Evolutionary conservation across 2,113 vertebrate species (phyloP).

Genomic region (Phyllopteryx taeniolatus): DNA sequence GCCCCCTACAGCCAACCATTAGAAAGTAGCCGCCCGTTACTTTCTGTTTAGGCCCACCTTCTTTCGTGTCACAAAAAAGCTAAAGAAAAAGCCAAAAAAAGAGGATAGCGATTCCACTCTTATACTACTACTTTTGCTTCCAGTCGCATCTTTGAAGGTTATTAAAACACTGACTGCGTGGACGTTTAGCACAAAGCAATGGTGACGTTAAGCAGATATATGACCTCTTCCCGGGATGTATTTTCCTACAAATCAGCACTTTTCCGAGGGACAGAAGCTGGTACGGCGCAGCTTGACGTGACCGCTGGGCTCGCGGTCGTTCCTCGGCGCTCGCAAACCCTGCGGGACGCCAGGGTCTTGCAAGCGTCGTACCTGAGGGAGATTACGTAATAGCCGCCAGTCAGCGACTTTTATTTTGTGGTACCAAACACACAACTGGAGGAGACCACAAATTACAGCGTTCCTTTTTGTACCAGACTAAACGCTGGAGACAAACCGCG

Average conservation of each 20-base stretch:
- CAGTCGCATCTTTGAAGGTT: neutral
- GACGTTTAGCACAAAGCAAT: neutral
- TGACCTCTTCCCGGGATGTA: constrained; percentile 12
- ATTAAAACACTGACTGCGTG: constrained; percentile 3
- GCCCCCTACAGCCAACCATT: no score
- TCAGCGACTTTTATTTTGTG: constrained; percentile 19
- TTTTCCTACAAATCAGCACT: constrained; percentile 30
- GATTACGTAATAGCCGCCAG: constrained; percentile 39
- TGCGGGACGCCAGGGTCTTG: constrained; percentile 29
- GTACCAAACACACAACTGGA: constrained; percentile 8
- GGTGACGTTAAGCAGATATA: neutral
- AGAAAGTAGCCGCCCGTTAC: no score
- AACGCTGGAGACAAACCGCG: constrained; percentile 48
- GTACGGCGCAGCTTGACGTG: constrained; percentile 38
- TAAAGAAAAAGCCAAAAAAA: neutral
- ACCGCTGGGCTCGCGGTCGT: constrained; percentile 28
- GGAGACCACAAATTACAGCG: constrained; percentile 49
- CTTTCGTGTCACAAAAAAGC: neutral
- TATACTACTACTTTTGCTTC: neutral
- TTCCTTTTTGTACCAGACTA: constrained; percentile 51
- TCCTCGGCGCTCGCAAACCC: constrained; percentile 35
- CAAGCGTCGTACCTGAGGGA: constrained; percentile 45
- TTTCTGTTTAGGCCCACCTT: no score
- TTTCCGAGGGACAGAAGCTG: constrained; percentile 24
- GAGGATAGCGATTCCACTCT: neutral